phyloP scores from a whole-genome alignment of 1,140 invertebrate genomes.

The Drosophila santomea region DNA sequence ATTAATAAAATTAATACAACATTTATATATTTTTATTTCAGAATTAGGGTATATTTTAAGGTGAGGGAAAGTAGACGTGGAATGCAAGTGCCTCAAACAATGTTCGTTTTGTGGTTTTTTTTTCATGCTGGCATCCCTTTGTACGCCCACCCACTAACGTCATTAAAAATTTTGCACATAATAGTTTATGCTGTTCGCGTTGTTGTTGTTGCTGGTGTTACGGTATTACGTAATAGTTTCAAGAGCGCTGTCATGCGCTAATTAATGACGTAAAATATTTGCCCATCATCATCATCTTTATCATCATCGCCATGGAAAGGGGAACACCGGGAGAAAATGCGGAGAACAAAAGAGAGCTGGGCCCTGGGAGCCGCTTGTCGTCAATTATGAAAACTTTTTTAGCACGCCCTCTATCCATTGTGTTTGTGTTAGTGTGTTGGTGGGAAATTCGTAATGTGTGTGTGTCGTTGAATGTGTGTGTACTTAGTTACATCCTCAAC shows the following conservation, averaged over 20 bases:
- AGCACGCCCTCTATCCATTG: conserved; percentile 43
- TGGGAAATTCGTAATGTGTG: conserved; percentile 2
- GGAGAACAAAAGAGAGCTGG: background rate
- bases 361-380: conserved; percentile 44
- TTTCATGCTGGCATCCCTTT: conserved; percentile 37
- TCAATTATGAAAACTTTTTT: conserved; percentile 78
- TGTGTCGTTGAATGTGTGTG: conserved; percentile 1
- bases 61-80: background rate
- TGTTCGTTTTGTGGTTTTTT: conserved; percentile 20
- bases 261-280: conserved; percentile 82
- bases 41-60: conserved; percentile 11
- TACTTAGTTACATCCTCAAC: conserved; percentile 39
- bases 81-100: conserved; percentile 37
- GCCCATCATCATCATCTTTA: conserved; percentile 54
- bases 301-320: conserved; percentile 37
- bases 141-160: conserved; percentile 30
- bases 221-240: conserved; percentile 77
- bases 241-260: conserved; percentile 60
- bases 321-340: conserved; percentile 5
- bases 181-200: conserved; percentile 54
- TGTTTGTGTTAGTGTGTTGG: conserved; percentile 33
- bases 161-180: conserved; percentile 74
- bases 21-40: background rate
- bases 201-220: conserved; percentile 48
- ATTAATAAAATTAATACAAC: no score